phyloP scores from a whole-genome alignment of 2,113 vertebrate genomes.

The Galbula dea region DNA sequence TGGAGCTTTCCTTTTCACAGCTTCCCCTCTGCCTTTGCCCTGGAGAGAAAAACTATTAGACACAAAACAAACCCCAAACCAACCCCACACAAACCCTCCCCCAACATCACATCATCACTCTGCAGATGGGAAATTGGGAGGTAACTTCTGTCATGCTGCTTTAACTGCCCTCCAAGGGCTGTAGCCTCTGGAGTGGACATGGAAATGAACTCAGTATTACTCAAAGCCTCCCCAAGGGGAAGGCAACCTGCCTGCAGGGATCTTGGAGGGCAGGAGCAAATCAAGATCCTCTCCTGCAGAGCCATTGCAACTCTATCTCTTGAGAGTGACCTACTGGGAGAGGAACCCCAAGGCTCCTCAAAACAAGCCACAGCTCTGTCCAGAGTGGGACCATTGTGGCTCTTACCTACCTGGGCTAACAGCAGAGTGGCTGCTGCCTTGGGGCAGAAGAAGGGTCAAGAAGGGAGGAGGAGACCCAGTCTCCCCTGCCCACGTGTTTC shows the following conservation, averaged over 20 bases:
- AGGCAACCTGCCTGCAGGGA: slow-evolving; percentile 24
- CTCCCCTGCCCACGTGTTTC: slow-evolving; percentile 24
- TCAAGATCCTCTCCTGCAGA: slow-evolving; percentile 28
- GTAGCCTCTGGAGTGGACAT: slow-evolving; percentile 21
- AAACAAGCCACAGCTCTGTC: neutral
- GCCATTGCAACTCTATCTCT: neutral
- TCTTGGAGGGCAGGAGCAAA: neutral
- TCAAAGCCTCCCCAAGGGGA: slow-evolving; percentile 31
- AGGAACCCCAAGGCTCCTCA: neutral
- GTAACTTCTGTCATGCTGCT: slow-evolving; percentile 66
- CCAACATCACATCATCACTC: slow-evolving; percentile 6
- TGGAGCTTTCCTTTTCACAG: slow-evolving; percentile 58
- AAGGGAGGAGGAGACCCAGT: neutral
- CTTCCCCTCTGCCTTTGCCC: slow-evolving; percentile 47
- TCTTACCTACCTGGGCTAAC: neutral
- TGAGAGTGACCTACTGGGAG: neutral
- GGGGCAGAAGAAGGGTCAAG: slow-evolving; percentile 15
- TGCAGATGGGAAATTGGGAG: slow-evolving; percentile 49
- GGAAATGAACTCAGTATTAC: slow-evolving; percentile 70
- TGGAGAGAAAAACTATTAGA: slow-evolving; percentile 3
- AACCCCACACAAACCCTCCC: neutral
- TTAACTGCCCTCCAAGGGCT: slow-evolving; percentile 45
- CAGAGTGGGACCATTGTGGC: neutral
- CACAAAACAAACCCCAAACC: neutral
- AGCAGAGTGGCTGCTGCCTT: neutral